Evolutionary conservation across 2,888 invertebrate genomes (phyloP), one percentile per base, ranked within the genome.

Genomic region (Diaphora mendica): DNA sequence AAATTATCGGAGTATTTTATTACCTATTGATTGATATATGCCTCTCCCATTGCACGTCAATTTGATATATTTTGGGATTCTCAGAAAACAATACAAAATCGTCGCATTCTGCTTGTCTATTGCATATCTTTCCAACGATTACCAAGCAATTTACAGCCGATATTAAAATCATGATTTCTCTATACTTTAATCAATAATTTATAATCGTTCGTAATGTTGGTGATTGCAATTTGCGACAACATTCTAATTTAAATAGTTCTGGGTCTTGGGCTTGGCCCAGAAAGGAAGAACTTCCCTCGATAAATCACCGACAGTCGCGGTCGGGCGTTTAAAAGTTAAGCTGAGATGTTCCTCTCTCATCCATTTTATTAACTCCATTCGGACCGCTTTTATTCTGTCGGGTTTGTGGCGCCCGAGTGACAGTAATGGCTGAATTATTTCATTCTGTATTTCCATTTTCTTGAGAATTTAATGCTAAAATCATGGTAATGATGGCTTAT

Each of bases 221-320:
- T 64, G 11, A 51, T 68, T 73, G 78, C 87, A 89, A 90, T 90
- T 90, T 82, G 88, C 89, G 90, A 92, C 90, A 91, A 92, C 90
- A 90, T 90, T 91, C 91, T 92, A 90, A 93, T 94, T 94, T 93
- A 92, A 93, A 93, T 93, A 93, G 93, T 92, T 92, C 87, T 70
- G 48, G 70, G 69, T 48, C 33, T 30, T n/a, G 42, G 64, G 26
- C 33, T 64, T 80, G 82, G 77, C 77, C 77, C 77, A 84, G 89
- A 91, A 90, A 87, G 87, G 80, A 80, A 70, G 68, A 69, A 75
- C 64, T 70, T 76, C 79, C 80, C 82, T 86, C 87, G 81, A 86
- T 89, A 88, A 89, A 89, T 89, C 88, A 89, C 86, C 55, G 72
- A 78, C 81, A 76, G 78, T 85, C 83, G 79, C 86, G 85, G 83